Conservation (phyloP, 2,113 vertebrate genomes). For the Passer montanus region DNA sequence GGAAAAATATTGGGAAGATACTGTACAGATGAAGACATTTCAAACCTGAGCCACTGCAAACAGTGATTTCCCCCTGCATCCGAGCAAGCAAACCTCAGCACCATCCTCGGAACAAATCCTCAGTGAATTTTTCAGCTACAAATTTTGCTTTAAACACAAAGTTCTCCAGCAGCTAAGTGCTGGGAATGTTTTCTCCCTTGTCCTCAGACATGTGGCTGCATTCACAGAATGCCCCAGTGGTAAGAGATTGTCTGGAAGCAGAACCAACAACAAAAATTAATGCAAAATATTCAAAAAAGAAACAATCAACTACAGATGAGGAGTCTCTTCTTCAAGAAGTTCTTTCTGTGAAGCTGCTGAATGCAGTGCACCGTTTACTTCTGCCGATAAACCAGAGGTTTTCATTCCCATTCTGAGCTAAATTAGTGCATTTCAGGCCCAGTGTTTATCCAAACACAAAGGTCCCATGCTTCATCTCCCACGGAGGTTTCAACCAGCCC, state of each 20-base stretch:
- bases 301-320: background rate
- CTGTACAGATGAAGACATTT: background rate
- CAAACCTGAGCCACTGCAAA: background rate
- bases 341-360: background rate
- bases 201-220: background rate
- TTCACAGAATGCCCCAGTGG: background rate
- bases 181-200: background rate
- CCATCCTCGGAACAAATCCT: background rate
- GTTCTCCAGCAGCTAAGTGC: background rate
- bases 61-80: background rate
- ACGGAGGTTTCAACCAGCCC: background rate
- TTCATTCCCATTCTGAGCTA: background rate
- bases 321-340: background rate
- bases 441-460: conserved; percentile 36
- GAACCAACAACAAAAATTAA: background rate
- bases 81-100: background rate
- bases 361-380: background rate
- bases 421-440: background rate
- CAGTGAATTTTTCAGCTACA: background rate
- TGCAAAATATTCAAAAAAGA: background rate
- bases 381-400: background rate
- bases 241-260: background rate
- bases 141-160: background rate
- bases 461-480: background rate
- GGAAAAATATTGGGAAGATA: background rate